These are phyloP conservation scores for Caerostris extrusa DNA, from an alignment of 1,140 invertebrate species.

Conservation along the genomic window DNA sequence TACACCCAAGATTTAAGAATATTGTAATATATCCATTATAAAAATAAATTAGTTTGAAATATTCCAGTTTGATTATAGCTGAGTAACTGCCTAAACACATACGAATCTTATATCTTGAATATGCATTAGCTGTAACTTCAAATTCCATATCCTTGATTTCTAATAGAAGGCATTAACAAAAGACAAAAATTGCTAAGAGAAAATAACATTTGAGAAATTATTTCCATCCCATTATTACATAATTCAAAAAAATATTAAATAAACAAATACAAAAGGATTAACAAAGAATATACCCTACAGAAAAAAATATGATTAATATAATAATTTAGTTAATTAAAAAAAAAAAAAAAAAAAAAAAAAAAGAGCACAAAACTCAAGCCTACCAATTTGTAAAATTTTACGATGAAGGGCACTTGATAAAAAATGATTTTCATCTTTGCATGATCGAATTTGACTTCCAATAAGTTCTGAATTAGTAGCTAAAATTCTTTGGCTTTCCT, in stretches of 20 bases:
- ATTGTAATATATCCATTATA: no score
- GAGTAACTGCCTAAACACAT: no score
- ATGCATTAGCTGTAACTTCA: no score
- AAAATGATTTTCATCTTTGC: conserved; percentile 96
- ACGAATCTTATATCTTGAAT: no score
- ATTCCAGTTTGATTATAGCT: no score
- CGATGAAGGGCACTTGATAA: conserved; percentile 89
- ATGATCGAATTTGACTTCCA: conserved; percentile 96
- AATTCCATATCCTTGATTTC: no score
- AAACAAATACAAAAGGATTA: neutral
- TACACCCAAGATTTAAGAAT: no score
- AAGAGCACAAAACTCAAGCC: neutral
- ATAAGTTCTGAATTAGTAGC: conserved; percentile 95
- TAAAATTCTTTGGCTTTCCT: conserved; percentile 97
- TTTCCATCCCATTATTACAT: neutral
- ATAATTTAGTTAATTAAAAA: no score
- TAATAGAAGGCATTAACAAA: no score
- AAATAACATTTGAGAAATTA: no score
- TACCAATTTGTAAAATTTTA: conserved; percentile 81
- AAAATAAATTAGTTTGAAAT: no score
- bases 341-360: neutral
- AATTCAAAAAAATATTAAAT: neutral
- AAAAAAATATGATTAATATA: neutral
- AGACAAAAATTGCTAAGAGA: no score
- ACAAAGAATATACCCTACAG: neutral